Conservation (phyloP, 2,888 invertebrate genomes). For the Stenurella melanura region DNA sequence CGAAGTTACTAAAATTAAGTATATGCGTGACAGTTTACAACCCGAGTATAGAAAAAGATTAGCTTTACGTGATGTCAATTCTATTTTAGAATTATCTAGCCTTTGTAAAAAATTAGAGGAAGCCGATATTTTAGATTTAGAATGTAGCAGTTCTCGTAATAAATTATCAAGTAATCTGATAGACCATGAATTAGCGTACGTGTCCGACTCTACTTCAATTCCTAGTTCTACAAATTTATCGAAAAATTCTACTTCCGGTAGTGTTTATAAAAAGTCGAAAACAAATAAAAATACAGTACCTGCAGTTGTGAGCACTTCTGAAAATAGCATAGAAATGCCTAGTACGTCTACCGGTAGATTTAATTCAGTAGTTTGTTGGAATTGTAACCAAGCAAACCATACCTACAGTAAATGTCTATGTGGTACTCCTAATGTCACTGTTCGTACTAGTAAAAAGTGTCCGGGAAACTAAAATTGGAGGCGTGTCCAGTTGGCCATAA, state of each 20-base stretch:
- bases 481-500: neutral
- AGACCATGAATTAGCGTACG: neutral
- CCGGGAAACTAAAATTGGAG: too few species aligned
- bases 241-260: neutral
- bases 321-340: neutral
- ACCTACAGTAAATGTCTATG: slow-evolving; percentile 27
- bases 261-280: neutral
- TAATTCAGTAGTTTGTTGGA: neutral
- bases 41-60: slow-evolving; percentile 26
- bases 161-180: neutral
- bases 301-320: neutral
- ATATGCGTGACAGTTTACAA: slow-evolving; percentile 22
- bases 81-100: slow-evolving; percentile 21
- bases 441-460: too few species aligned
- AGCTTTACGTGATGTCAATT: slow-evolving; percentile 31
- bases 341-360: too few species aligned
- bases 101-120: slow-evolving; percentile 36
- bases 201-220: neutral
- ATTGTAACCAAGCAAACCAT: slow-evolving; percentile 23
- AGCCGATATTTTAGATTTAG: slow-evolving; percentile 30
- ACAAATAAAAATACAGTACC: neutral
- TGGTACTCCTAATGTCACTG: too few species aligned
- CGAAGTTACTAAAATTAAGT: slow-evolving; percentile 35
- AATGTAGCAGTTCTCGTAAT: neutral
- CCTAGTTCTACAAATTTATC: neutral